A percentile compares a stretch with the other conserved stretches of the same genome.
These are phyloP conservation scores for Drosophila formosana DNA, from an alignment of 2,888 invertebrate genomes.

Conservation along the genomic window DNA sequence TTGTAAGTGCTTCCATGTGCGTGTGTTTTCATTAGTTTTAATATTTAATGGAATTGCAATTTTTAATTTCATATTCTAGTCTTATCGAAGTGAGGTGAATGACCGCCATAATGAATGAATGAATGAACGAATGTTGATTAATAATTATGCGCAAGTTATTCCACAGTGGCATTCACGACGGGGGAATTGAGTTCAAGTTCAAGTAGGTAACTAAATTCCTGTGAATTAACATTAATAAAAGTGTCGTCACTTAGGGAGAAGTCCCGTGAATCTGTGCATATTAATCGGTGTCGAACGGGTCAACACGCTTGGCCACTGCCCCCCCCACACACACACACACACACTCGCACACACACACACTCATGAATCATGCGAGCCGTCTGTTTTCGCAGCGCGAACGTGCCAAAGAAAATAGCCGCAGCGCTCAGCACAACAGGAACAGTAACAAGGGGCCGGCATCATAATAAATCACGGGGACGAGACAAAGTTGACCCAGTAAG, in stretches of 20 bases:
- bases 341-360: neutral
- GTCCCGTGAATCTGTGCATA: slow-evolving; percentile 40
- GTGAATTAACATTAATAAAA: slow-evolving; percentile 9
- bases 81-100: neutral
- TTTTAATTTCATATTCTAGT: neutral
- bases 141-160: neutral
- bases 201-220: slow-evolving; percentile 5
- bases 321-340: slow-evolving; percentile 4
- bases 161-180: neutral
- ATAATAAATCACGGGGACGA: slow-evolving; percentile 58
- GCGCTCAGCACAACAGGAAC: neutral
- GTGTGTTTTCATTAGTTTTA: neutral
- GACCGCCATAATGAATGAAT: neutral
- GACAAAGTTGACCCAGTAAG: slow-evolving; percentile 69
- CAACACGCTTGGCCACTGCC: slow-evolving; percentile 28
- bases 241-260: neutral
- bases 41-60: neutral
- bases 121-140: neutral
- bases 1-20: no score
- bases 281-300: slow-evolving; percentile 43
- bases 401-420: slow-evolving; percentile 64
- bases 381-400: slow-evolving; percentile 53
- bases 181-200: slow-evolving; percentile 16
- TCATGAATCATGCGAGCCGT: slow-evolving; percentile 39
- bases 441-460: slow-evolving; percentile 23